Evolutionary conservation across 2,888 invertebrate genomes (phyloP).

Genomic region (Aphodius granarius): DNA sequence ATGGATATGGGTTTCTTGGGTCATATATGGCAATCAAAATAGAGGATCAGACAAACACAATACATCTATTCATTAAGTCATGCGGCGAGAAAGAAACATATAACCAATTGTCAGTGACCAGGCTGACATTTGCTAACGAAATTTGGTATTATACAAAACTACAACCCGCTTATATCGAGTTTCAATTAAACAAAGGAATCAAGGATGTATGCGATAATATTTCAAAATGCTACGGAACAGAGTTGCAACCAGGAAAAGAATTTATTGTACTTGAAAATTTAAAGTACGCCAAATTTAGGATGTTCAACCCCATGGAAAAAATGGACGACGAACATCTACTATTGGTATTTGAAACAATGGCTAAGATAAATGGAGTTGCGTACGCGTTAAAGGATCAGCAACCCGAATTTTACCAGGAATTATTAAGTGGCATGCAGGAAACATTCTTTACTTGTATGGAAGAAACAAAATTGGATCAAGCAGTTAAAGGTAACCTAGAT

Average conservation of each 20-base stretch:
- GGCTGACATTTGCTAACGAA: background rate
- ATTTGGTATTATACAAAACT: constrained; percentile 9
- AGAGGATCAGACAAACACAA: background rate
- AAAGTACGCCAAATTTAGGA: constrained; percentile 29
- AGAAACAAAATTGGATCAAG: background rate
- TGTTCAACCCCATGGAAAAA: constrained; percentile 30
- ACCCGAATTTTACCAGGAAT: constrained; percentile 28
- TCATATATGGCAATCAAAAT: background rate
- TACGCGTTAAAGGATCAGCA: constrained; percentile 34
- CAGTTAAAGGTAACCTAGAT: background rate
- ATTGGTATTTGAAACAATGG: constrained; percentile 38
- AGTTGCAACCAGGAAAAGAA: constrained; percentile 20
- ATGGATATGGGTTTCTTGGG: background rate
- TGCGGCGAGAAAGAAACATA: background rate
- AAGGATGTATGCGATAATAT: background rate
- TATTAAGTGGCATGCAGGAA: constrained; percentile 10
- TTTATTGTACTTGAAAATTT: constrained; percentile 36
- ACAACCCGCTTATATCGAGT: background rate
- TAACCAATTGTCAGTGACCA: background rate
- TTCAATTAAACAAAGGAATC: background rate
- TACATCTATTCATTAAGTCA: background rate
- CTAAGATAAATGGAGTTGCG: constrained; percentile 35
- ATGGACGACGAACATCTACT: constrained; percentile 37
- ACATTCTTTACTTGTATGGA: too few species aligned
- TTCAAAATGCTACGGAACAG: constrained; percentile 28